Evolutionary conservation across 2,888 invertebrate species (phyloP).

Genomic region (Meghimatium bilineatum): DNA sequence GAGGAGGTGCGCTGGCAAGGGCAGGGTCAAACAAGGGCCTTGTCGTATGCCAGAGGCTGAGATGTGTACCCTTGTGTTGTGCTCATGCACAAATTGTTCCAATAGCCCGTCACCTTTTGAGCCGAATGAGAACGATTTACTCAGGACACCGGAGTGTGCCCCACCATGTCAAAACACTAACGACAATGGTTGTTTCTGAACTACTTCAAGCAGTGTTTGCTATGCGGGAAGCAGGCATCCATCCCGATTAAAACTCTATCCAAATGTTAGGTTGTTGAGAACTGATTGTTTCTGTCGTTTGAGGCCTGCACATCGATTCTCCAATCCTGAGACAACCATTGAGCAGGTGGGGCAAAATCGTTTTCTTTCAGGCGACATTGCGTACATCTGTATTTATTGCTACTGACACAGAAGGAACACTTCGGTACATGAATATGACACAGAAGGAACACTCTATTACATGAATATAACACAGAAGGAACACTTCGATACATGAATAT

Average conservation of each 20-base stretch:
- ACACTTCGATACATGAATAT: too few relatives aligned
- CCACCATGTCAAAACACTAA: neutral
- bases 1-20: neutral
- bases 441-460: too few relatives aligned
- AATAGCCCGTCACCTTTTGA: neutral
- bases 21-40: neutral
- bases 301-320: neutral
- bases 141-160: neutral
- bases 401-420: too few relatives aligned
- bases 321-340: neutral
- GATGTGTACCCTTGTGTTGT: neutral
- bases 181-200: neutral
- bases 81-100: neutral
- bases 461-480: too few relatives aligned
- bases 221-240: neutral
- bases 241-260: neutral
- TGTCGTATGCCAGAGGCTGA: too few relatives aligned
- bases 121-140: neutral
- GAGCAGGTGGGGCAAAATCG: neutral
- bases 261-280: conserved; percentile 8
- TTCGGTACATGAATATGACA: too few relatives aligned
- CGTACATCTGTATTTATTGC: too few relatives aligned
- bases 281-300: neutral
- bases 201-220: neutral
- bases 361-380: neutral